Base-by-base conservation (phyloP, 2,888 invertebrate genomes). In the Sussaba pulchella region DNA sequence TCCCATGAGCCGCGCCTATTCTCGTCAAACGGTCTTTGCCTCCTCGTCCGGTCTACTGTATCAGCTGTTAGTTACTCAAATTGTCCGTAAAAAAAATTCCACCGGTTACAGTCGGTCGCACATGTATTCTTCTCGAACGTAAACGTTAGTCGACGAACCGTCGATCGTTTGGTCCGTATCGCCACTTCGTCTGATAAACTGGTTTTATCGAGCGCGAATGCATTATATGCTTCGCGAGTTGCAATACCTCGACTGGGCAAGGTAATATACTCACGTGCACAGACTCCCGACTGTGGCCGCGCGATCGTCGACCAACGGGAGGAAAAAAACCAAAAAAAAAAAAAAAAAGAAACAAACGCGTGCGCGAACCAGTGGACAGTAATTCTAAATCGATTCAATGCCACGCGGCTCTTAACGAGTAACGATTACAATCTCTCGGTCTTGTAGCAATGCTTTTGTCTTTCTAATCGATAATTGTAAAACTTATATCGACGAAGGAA, bases 71-170 rank as follows among this genome's bases (percentile, higher is more conserved):
- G 86, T 86, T 86, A 87, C 85, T 86, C 86, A 87, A 90, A 89
- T 90, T 87, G 89, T 84, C 84, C 84, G 84, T 86, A n/a, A n/a
- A 88, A 89, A 88, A 88, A 87, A 87, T 84, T 83, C 81, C 76
- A 82, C 85, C 85, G 67, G 74, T 77, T 81, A 75, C 79, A 78
- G 45, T 63, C 52, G 72, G 69, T 59, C 69, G 69, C 17, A 64
- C 72, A 57, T 64, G 74, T 12, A 19, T 9, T 66, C 67, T 61
- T 72, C 26, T 69, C 41, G 39, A 61, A 63, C 57, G 26, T 57
- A 43, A 47, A 5, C 17, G 26, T 54, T n/a, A n/a, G n/a, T n/a
- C n/a, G n/a, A n/a, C n/a, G n/a, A n/a, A 67, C 50, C 67, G 67
- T 70, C 82, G 72, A 81, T 83, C 78, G 81, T 39, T 72, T 54